These are phyloP conservation scores for Sipha flava DNA, from an alignment of 1,140 invertebrate species.

Conservation along the genomic window DNA sequence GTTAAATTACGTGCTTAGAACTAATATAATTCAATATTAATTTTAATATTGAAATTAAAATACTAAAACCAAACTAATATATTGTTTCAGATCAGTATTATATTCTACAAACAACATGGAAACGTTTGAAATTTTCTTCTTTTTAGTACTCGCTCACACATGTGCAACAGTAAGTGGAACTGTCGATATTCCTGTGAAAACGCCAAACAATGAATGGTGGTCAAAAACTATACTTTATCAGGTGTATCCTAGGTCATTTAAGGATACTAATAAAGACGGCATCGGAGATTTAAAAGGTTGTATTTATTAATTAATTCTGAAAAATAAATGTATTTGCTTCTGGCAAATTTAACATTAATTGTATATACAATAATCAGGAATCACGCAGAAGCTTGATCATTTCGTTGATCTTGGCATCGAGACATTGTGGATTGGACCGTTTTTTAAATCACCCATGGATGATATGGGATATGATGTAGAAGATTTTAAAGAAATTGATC, in stretches of 20 bases:
- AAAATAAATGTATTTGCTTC: too few species aligned
- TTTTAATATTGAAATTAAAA: too few species aligned
- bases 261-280: background rate
- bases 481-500: conserved; percentile 52
- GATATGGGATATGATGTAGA: conserved; percentile 68
- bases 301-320: background rate
- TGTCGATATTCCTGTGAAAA: background rate
- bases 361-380: too few species aligned
- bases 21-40: too few species aligned
- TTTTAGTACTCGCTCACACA: too few species aligned
- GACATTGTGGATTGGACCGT: conserved; percentile 11
- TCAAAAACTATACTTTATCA: background rate
- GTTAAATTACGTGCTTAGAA: too few species aligned
- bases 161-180: background rate
- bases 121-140: background rate
- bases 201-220: background rate
- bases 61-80: background rate
- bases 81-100: background rate
- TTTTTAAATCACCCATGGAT: conserved; percentile 48
- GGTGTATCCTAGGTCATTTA: conserved; percentile 10
- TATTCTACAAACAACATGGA: background rate
- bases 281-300: background rate
- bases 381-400: conserved; percentile 53
- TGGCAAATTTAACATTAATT: too few species aligned
- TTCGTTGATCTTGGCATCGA: conserved; percentile 55